Evolutionary conservation across 2,113 vertebrate genomes (phyloP).

Genomic region (Ammodytes marinus): DNA sequence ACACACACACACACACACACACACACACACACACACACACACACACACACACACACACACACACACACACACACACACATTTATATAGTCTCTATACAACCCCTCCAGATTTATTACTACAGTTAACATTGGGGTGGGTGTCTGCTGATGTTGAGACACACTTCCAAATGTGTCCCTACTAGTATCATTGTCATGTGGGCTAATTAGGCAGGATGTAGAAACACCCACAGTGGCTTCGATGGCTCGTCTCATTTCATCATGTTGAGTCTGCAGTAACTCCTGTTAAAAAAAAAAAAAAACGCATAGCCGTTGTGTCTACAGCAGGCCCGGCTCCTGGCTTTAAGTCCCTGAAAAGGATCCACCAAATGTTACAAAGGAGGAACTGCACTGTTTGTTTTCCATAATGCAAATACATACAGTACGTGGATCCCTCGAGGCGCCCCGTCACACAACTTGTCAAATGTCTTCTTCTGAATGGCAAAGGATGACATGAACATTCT

Average conservation of each 20-base stretch:
- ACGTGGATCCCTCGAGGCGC: no score
- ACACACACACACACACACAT: no score
- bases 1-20: no score
- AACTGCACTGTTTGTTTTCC: conserved; percentile 7
- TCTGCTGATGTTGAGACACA: conserved; percentile 15
- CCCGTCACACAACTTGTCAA: not conserved
- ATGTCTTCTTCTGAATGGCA: no score
- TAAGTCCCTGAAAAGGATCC: conserved; percentile 17
- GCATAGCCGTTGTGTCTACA: conserved; percentile 19
- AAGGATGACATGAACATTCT: no score
- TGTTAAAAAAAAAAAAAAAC: not conserved
- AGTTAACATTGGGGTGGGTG: not conserved
- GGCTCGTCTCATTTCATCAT: conserved; percentile 30
- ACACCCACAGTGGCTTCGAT: conserved; percentile 7
- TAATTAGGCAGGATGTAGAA: conserved; percentile 27
- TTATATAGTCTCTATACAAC: no score
- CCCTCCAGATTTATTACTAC: not conserved
- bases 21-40: no score
- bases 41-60: no score
- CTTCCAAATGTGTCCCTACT: conserved; percentile 2
- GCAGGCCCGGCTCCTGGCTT: conserved; percentile 45
- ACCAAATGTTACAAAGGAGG: not conserved
- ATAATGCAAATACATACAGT: not conserved
- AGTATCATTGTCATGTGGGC: conserved; percentile 8
- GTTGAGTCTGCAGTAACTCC: conserved; percentile 45